Evolutionary conservation across 2,888 invertebrate genomes (phyloP), one percentile per base, ranked within the genome.

Genomic region (Automeris io): DNA sequence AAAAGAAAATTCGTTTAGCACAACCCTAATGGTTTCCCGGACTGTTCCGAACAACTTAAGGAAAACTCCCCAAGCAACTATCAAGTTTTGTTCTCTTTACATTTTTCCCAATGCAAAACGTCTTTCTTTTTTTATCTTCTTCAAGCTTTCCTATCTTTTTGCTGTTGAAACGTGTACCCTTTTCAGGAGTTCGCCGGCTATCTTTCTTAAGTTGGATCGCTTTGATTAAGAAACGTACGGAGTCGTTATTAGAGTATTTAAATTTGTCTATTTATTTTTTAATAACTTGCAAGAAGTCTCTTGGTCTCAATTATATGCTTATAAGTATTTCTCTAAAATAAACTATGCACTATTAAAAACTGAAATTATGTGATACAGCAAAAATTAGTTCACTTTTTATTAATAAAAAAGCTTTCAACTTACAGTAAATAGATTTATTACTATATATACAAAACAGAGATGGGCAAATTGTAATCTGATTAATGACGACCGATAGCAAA

Each of bases 141-240:
- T 42, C 26, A 35, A 54, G 55, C 62, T 62, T 61, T 66, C 65
- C 61, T 80, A 82, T 83, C 78, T 81, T 75, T 80, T 80, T 76
- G 66, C 69, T 57, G 62, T 61, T 61, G 79, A 75, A 82, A 79
- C 80, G 81, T 79, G 83, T 83, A 83, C 83, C 85, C 85, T 78
- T 40, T 82, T 80, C 82, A 81, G 73, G 73, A 83, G 81, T 79
- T 79, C 71, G 69, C 70, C 63, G 70, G 74, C 82, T 82, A 82
- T 86, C 82, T 83, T 80, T 82, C 79, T 79, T 75, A 73, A 83
- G 75, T 82, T 80, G 69, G 77, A 75, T 85, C 74, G 70, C 56
- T 66, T 57, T 46, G 65, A 58, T 63, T 55, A 60, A 36, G 16
- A n/a, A 43, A 43, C 43, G 41, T 41, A 41, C 77, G 49, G 82